Conservation (phyloP, 2,113 vertebrate genomes). For the Platanista minor region DNA sequence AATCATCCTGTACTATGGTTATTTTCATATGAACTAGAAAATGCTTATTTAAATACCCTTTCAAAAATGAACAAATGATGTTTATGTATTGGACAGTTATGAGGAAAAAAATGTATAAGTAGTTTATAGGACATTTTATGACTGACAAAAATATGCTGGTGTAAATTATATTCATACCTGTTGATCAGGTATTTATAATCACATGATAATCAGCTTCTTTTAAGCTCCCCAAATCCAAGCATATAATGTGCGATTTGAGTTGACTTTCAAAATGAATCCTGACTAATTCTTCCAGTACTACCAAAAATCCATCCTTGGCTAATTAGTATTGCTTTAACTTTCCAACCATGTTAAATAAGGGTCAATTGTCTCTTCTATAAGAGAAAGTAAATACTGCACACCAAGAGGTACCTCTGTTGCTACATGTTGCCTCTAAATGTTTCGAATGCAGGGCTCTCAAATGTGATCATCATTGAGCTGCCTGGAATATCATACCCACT, state of each 20-base stretch:
- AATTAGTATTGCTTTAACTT: constrained; percentile 79
- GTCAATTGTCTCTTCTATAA: constrained; percentile 73
- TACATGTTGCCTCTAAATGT: constrained; percentile 78
- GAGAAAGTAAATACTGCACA: constrained; percentile 75
- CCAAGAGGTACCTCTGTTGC: constrained; percentile 72
- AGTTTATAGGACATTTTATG: constrained; percentile 79
- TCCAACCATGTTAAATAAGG: constrained; percentile 76
- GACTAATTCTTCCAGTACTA: constrained; percentile 76
- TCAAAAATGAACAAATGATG: constrained; percentile 79
- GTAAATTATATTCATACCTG: constrained; percentile 72
- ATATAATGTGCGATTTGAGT: constrained; percentile 48
- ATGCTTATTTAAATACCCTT: constrained; percentile 84
- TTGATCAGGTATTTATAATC: constrained; percentile 70
- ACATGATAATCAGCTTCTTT: constrained; percentile 64
- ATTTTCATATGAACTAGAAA: constrained; percentile 82
- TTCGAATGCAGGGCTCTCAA: constrained; percentile 78
- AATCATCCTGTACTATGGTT: constrained; percentile 78
- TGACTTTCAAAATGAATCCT: constrained; percentile 70
- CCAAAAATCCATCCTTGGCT: constrained; percentile 67
- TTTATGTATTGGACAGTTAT: constrained; percentile 66
- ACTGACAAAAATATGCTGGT: constrained; percentile 77
- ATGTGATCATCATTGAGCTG: constrained; percentile 75
- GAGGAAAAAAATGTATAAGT: constrained; percentile 80
- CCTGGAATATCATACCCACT: constrained; percentile 76
- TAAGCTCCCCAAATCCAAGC: constrained; percentile 72